phyloP scores from a whole-genome alignment of 64 coral and sea anemone species.

The Pocillopora verrucosa region DNA sequence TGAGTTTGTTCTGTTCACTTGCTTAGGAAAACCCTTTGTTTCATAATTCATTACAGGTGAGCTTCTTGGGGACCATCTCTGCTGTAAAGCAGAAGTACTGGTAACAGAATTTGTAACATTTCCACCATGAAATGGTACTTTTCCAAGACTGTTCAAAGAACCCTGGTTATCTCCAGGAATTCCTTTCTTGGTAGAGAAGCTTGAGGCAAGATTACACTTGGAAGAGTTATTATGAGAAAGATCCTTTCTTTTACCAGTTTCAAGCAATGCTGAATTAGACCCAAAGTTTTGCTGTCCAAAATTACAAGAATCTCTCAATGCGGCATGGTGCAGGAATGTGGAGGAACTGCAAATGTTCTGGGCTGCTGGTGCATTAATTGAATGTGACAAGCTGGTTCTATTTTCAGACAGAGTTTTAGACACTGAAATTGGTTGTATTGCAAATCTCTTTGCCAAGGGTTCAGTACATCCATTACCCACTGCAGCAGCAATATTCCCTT shows the following conservation, averaged over 20 bases:
- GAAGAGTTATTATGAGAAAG: neutral
- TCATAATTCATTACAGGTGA: neutral
- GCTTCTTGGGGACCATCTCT: neutral
- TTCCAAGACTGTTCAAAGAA: neutral
- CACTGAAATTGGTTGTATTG: neutral
- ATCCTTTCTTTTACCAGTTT: neutral
- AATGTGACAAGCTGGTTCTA: neutral
- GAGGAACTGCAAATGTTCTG: neutral
- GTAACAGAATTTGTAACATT: neutral
- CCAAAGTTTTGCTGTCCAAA: neutral
- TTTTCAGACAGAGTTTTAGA: constrained; percentile 2
- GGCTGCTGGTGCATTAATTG: neutral
- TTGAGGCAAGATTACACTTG: neutral
- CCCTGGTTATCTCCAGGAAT: neutral
- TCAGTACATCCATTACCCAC: neutral
- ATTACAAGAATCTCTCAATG: neutral
- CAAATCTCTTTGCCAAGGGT: constrained; percentile 44
- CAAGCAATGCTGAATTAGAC: neutral
- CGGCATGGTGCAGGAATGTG: neutral
- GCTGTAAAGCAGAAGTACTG: neutral
- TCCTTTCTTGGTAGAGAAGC: neutral
- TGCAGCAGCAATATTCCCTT: neutral
- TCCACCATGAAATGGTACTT: too few relatives aligned
- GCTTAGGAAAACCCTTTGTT: neutral
- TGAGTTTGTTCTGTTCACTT: neutral